Conservation (phyloP, 2,113 vertebrate species). For the Mionectes macconnelli region DNA sequence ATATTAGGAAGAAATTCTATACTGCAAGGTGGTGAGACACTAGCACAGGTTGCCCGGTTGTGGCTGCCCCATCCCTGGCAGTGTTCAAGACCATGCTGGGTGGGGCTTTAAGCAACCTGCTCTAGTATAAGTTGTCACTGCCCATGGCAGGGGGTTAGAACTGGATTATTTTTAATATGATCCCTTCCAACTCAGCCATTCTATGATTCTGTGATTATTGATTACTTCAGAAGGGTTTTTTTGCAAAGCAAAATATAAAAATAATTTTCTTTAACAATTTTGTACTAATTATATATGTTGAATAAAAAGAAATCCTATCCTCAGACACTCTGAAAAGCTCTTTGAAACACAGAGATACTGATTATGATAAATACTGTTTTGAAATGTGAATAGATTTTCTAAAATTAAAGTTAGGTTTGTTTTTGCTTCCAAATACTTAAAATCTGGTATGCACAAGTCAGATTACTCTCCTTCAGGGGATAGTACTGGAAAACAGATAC, state of each 20-base stretch:
- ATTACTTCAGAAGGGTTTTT: not conserved
- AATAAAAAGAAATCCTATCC: not conserved
- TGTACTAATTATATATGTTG: not conserved
- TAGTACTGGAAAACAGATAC: not conserved
- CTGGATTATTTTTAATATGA: too few relatives aligned
- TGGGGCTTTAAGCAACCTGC: rapidly evolving
- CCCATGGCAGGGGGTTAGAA: not conserved
- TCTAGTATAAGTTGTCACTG: not conserved
- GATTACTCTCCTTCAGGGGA: not conserved
- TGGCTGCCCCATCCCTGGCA: not conserved
- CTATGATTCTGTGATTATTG: not conserved
- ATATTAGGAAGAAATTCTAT: not conserved
- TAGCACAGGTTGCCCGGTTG: not conserved
- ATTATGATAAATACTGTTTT: not conserved
- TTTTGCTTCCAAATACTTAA: not conserved
- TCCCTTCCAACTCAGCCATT: not conserved
- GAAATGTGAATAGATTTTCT: not conserved
- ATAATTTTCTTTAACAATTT: not conserved
- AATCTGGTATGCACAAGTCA: not conserved
- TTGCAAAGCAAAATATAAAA: not conserved
- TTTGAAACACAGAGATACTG: not conserved
- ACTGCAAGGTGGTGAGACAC: not conserved
- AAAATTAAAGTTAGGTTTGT: not conserved
- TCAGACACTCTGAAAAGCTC: not conserved
- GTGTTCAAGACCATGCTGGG: not conserved